Evolutionary conservation across 2,888 invertebrate genomes (phyloP).

Genomic region (Digitonthophagus gazella): DNA sequence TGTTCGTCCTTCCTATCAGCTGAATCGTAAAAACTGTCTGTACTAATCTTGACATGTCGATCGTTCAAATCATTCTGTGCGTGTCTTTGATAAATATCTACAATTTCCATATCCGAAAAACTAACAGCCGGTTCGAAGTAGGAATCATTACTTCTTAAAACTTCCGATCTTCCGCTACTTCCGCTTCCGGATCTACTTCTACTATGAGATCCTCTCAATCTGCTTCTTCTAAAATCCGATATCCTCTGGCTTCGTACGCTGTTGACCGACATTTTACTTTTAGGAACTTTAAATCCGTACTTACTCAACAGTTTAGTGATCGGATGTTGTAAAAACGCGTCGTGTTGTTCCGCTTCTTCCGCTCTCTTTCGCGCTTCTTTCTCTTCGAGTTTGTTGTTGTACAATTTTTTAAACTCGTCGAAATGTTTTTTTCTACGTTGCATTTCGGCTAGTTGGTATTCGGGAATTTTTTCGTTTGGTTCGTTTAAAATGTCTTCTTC

Average conservation of each 20-base stretch:
- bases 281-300: slow-evolving; percentile 8
- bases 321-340: slow-evolving; percentile 6
- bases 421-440: slow-evolving; percentile 8
- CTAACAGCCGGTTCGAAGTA: neutral
- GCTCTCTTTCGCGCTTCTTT: neutral
- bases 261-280: neutral
- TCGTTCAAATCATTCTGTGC: neutral
- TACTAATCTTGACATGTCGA: neutral
- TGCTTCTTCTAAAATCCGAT: neutral
- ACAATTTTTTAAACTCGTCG: slow-evolving; percentile 8
- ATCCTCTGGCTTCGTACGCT: neutral
- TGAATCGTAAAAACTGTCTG: neutral
- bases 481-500: neutral
- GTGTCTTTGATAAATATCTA: slow-evolving; percentile 6
- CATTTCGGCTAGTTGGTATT: slow-evolving; percentile 5
- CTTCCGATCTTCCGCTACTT: neutral
- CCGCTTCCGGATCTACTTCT: neutral
- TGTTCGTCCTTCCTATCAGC: neutral
- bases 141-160: neutral
- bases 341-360: neutral
- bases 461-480: neutral
- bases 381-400: slow-evolving; percentile 12
- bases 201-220: neutral
- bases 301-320: neutral
- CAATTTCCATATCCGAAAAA: slow-evolving; percentile 13